Conservation (phyloP, 2,113 vertebrate genomes). For the Apteryx owenii region DNA sequence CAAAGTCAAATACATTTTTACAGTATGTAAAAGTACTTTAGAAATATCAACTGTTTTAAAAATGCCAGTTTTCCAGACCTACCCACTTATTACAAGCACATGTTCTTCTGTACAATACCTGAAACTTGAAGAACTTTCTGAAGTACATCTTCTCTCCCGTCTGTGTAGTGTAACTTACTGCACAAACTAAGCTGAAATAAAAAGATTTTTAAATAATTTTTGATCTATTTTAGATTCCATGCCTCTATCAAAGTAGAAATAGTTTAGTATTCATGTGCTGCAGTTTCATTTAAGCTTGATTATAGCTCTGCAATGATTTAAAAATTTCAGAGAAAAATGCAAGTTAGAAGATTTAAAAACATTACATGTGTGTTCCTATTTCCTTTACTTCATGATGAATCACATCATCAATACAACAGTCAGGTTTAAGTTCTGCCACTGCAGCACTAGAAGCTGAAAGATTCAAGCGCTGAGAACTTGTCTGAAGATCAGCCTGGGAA, state of each 20-base stretch:
- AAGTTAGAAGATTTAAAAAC: background rate
- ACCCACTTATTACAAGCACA: background rate
- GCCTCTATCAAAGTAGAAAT: background rate
- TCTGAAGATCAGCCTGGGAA: constrained; percentile 94
- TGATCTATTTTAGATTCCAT: background rate
- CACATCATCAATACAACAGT: constrained; percentile 97
- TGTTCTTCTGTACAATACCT: constrained; percentile 80
- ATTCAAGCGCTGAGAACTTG: constrained; percentile 97
- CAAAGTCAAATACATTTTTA: background rate
- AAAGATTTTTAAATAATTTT: background rate
- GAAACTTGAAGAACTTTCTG: constrained; percentile 99
- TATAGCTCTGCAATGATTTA: background rate
- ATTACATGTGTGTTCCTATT: constrained; percentile 98
- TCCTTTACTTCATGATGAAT: constrained; percentile 99
- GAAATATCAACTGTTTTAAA: background rate
- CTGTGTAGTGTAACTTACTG: constrained; percentile 96
- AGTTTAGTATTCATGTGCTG: background rate
- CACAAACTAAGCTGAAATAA: constrained; percentile 93
- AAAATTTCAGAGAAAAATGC: background rate
- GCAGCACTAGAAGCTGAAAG: constrained; percentile 94
- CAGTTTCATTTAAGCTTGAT: background rate
- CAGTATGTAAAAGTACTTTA: background rate
- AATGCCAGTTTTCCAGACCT: background rate
- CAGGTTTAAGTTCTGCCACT: constrained; percentile 92
- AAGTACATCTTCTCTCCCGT: constrained; percentile 98